Percentiles rank a stretch among this genome's conserved stretches.
phyloP scores from a whole-genome alignment of 2,113 vertebrate species.

The Grallaria varia region DNA sequence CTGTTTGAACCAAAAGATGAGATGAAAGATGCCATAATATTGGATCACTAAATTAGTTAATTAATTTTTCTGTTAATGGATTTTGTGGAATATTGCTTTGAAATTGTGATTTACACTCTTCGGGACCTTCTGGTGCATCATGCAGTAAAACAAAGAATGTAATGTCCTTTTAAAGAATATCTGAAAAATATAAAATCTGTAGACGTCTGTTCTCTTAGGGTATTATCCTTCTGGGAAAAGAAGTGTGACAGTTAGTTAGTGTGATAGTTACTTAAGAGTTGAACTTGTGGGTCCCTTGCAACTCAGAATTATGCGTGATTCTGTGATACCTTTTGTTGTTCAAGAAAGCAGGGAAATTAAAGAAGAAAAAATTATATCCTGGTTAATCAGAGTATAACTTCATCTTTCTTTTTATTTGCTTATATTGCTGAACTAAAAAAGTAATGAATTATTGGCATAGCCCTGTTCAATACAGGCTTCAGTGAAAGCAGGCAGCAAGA shows the following conservation, averaged over 20 bases:
- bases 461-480: background rate
- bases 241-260: background rate
- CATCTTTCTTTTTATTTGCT: background rate
- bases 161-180: background rate
- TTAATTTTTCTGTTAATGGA: background rate
- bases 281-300: background rate
- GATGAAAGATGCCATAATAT: background rate
- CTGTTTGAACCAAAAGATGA: background rate
- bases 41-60: background rate
- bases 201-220: background rate
- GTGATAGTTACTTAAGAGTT: background rate
- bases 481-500: background rate
- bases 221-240: background rate
- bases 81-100: background rate
- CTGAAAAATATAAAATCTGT: background rate
- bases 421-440: background rate
- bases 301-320: background rate
- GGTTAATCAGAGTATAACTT: background rate
- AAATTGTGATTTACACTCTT: background rate
- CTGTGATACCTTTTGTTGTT: background rate
- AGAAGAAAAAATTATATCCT: background rate
- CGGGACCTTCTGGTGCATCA: background rate
- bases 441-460: background rate
- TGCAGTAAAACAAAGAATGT: background rate
- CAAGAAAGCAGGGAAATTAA: background rate